Percentiles rank a stretch among this genome's conserved stretches.
phyloP scores from a whole-genome alignment of 2,113 vertebrate species.

The Rhineura floridana region DNA sequence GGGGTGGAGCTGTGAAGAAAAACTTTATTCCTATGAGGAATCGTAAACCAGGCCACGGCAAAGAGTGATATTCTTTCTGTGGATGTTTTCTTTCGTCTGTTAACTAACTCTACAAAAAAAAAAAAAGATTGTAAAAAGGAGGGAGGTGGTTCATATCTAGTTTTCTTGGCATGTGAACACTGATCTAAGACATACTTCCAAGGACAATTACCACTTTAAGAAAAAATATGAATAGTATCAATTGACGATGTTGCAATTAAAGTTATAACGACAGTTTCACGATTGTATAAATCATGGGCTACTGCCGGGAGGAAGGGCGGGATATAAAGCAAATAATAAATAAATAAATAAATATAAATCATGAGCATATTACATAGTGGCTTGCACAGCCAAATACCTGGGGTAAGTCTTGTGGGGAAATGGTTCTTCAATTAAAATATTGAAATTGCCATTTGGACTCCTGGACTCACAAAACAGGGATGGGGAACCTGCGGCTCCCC shows the following conservation, averaged over 20 bases:
- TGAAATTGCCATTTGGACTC: background rate
- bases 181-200: background rate
- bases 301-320: too few species aligned
- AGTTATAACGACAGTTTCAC: background rate
- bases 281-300: background rate
- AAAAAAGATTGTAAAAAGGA: background rate
- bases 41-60: background rate
- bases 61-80: background rate
- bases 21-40: background rate
- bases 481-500: too few species aligned
- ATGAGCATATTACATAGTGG: too few species aligned
- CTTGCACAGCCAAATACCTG: background rate
- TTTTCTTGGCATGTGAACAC: background rate
- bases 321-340: too few species aligned
- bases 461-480: background rate
- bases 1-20: slow-evolving; percentile 1
- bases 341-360: too few species aligned
- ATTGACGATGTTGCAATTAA: background rate
- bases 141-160: background rate
- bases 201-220: background rate
- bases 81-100: background rate
- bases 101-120: background rate
- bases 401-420: background rate
- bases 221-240: background rate
- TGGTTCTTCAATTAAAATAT: background rate